Evolutionary conservation across 2,113 vertebrate species (phyloP).

Genomic region (Elanoides forficatus): DNA sequence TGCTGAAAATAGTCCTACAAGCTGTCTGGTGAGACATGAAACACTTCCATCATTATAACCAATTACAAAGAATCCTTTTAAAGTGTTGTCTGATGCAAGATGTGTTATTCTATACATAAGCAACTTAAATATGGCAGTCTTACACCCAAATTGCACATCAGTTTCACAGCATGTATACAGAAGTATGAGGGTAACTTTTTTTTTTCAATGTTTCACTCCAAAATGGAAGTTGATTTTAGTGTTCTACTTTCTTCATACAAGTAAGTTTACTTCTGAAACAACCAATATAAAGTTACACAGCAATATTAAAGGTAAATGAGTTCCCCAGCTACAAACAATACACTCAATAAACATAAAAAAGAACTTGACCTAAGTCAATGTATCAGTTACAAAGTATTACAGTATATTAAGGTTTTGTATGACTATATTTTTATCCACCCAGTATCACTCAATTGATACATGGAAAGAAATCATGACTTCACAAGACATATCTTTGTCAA

Average conservation of each 20-base stretch:
- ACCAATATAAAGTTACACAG: neutral
- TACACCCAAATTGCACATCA: neutral
- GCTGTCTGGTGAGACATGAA: conserved; percentile 49
- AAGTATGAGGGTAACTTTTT: neutral
- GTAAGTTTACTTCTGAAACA: neutral
- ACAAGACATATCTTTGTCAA: neutral
- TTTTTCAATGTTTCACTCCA: neutral
- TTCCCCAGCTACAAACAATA: neutral
- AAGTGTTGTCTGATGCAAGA: conserved; percentile 50
- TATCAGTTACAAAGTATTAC: neutral
- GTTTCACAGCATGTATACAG: neutral
- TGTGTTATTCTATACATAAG: conserved; percentile 26
- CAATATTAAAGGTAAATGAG: neutral
- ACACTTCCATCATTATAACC: conserved; percentile 22
- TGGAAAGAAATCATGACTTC: neutral
- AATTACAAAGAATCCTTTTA: conserved; percentile 36
- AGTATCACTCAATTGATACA: no score
- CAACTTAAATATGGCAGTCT: neutral
- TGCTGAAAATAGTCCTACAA: conserved; percentile 18
- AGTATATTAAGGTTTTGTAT: neutral
- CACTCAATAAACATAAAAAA: neutral
- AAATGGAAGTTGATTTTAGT: neutral
- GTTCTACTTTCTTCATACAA: neutral
- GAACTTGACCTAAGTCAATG: neutral
- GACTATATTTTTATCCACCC: neutral